These are phyloP conservation scores for Agrotis puta DNA, from an alignment of 2,888 invertebrate genomes.

Conservation along the genomic window DNA sequence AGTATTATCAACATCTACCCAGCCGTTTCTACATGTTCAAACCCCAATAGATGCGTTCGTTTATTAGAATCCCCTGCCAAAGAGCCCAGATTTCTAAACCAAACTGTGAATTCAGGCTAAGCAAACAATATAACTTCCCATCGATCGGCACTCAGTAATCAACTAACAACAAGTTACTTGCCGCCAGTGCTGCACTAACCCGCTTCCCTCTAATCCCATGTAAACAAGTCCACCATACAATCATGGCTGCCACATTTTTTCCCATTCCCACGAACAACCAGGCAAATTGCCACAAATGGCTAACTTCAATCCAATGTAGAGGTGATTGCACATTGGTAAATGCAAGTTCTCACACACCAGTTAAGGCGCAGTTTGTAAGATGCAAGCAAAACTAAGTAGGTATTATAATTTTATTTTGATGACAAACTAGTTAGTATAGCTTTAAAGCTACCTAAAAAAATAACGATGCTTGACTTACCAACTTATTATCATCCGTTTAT, in stretches of 20 bases:
- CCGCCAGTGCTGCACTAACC: slow-evolving; percentile 38
- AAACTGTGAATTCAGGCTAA: not conserved
- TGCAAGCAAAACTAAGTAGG: no score
- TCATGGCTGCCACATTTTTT: slow-evolving; percentile 45
- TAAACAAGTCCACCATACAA: slow-evolving; percentile 45
- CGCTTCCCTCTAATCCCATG: slow-evolving; percentile 44
- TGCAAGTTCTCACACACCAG: not conserved
- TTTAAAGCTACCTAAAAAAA: not conserved
- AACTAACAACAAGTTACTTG: slow-evolving; percentile 23
- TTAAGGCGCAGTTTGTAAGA: no score
- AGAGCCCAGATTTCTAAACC: not conserved
- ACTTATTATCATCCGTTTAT: not conserved
- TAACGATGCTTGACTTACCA: not conserved
- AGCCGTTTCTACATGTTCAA: no score
- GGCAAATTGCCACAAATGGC: slow-evolving; percentile 54
- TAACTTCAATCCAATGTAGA: slow-evolving; percentile 29
- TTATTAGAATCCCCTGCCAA: not conserved
- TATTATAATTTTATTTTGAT: no score
- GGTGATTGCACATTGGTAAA: slow-evolving; percentile 16
- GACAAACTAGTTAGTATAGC: no score
- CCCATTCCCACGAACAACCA: slow-evolving; percentile 62
- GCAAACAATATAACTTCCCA: slow-evolving; percentile 10
- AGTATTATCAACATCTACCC: no score
- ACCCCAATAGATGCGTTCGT: no score
- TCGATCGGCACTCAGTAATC: slow-evolving; percentile 16